Evolutionary conservation across 2,113 vertebrate species (phyloP).

Genomic region (Gavialis gangeticus): DNA sequence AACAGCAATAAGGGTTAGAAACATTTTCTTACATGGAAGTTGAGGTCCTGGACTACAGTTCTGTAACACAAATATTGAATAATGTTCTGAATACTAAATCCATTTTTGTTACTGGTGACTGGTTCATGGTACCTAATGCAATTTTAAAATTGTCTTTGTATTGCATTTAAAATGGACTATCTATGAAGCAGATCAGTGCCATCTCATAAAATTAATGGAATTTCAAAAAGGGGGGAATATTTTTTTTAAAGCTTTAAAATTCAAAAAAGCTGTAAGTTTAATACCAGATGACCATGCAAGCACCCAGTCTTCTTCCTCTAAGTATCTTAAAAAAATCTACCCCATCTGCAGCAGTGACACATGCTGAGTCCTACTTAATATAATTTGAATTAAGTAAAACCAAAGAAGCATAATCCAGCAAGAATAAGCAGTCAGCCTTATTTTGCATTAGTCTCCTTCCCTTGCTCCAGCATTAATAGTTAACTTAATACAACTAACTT

Average conservation of each 20-base stretch:
- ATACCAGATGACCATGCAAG: background rate
- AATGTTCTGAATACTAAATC: background rate
- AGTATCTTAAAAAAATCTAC: background rate
- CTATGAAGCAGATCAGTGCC: background rate
- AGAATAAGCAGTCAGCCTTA: background rate
- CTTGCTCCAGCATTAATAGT: no score
- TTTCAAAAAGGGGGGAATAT: conserved; percentile 12
- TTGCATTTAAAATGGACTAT: conserved; percentile 12
- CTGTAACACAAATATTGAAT: background rate
- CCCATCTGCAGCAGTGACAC: background rate
- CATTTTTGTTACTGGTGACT: background rate
- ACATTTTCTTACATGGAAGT: background rate
- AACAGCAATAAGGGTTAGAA: background rate
- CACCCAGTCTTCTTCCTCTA: background rate
- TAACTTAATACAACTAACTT: no score
- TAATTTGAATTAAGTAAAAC: conserved; percentile 1
- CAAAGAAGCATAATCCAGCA: background rate
- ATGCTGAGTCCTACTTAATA: background rate
- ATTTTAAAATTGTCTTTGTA: conserved; percentile 32
- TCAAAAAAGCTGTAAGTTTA: background rate
- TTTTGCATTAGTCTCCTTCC: background rate
- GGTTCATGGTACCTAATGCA: background rate
- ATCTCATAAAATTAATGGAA: background rate
- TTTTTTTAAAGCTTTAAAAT: background rate
- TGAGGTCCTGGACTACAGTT: background rate